phyloP scores from a whole-genome alignment of 2,888 invertebrate genomes.

The Hydrotaea diabolus region DNA sequence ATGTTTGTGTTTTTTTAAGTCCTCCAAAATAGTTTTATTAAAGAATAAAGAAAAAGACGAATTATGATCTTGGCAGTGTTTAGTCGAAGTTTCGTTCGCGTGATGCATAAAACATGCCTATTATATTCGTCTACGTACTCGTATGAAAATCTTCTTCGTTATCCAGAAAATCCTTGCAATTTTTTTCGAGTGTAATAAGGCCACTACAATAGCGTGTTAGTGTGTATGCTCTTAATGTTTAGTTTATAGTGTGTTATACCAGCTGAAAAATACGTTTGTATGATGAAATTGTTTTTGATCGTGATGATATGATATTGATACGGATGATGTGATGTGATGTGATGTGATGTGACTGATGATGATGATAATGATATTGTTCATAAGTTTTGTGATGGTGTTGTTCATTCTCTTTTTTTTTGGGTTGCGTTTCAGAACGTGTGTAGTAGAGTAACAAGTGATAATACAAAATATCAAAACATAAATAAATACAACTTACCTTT shows the following conservation, averaged over 20 bases:
- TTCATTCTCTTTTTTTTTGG: not conserved
- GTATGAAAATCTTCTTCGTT: no score
- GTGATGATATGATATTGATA: not conserved
- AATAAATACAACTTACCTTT: slow-evolving; percentile 9
- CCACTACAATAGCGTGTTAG: slow-evolving; percentile 48
- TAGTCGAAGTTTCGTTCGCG: no score
- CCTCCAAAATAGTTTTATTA: no score
- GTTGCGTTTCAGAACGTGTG: slow-evolving; percentile 20
- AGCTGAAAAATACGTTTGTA: slow-evolving; percentile 68
- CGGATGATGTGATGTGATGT: slow-evolving; percentile 18
- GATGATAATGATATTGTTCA: slow-evolving; percentile 41
- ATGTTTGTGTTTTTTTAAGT: no score
- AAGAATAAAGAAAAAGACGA: no score
- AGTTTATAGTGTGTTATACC: slow-evolving; percentile 63
- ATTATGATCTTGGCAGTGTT: no score
- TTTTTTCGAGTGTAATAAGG: slow-evolving; percentile 46
- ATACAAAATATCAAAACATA: slow-evolving; percentile 1
- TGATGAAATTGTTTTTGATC: slow-evolving; percentile 47
- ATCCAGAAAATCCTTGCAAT: not conserved
- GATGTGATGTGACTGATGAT: slow-evolving; percentile 28
- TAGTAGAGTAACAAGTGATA: not conserved
- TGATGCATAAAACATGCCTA: no score
- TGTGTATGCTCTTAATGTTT: slow-evolving; percentile 66
- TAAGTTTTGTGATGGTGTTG: slow-evolving; percentile 61
- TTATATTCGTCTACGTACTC: no score